phyloP scores from a whole-genome alignment of 2,797 vertebrate species.

The Tragopan temminckii region DNA sequence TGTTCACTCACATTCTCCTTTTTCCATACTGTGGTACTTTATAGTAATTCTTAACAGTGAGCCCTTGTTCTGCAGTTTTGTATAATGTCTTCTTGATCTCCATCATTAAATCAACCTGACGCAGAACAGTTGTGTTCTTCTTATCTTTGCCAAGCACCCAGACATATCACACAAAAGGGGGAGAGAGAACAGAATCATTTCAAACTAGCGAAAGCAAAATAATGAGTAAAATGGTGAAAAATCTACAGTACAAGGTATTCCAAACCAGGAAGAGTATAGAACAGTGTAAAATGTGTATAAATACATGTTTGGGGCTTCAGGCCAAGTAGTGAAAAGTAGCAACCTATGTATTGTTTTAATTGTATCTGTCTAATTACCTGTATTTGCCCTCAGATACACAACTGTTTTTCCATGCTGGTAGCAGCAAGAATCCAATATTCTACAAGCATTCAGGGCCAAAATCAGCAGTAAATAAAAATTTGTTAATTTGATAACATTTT shows the following conservation, averaged over 20 bases:
- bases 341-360: background rate
- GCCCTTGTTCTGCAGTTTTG: conserved; percentile 7
- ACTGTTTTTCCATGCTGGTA: background rate
- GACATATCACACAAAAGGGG: background rate
- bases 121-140: conserved; percentile 3
- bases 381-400: background rate
- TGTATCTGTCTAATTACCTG: background rate
- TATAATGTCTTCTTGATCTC: background rate
- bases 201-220: background rate
- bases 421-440: background rate
- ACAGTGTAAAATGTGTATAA: background rate
- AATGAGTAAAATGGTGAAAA: background rate
- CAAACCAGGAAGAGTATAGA: background rate
- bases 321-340: background rate
- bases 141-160: background rate
- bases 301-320: background rate
- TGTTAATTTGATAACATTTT: background rate
- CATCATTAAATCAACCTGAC: conserved; percentile 27
- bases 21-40: background rate
- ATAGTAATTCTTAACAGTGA: background rate
- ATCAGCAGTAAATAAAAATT: background rate
- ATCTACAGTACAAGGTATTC: background rate
- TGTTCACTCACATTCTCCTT: background rate
- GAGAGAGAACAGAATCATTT: background rate
- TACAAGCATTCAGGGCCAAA: background rate